Conservation (phyloP, 2,797 vertebrate species). For the Enteromius argenteus region DNA sequence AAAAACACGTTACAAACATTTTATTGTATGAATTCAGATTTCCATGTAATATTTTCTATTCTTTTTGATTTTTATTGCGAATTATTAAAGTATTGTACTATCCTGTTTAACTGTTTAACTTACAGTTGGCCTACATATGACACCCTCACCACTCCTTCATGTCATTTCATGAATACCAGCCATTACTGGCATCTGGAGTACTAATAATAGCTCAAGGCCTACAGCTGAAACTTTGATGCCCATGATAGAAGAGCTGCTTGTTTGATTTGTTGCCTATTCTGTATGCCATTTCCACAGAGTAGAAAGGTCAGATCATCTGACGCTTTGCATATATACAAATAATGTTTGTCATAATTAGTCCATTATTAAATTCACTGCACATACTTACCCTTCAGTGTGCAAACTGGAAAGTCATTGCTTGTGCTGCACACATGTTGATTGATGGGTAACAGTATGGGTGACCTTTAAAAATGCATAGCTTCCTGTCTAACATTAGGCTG, state of each 20-base stretch:
- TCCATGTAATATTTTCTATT: not conserved
- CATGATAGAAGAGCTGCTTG: slow-evolving; percentile 5
- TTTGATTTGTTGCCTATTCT: slow-evolving; percentile 7
- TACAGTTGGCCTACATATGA: not conserved
- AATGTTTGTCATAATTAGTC: slow-evolving; percentile 10
- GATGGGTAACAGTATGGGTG: slow-evolving; percentile 12
- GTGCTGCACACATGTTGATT: slow-evolving; percentile 13
- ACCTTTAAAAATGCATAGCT: slow-evolving; percentile 17
- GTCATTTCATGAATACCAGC: slow-evolving; percentile 42
- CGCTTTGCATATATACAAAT: slow-evolving; percentile 14
- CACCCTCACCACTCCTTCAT: slow-evolving; percentile 5
- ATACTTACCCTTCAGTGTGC: not conserved
- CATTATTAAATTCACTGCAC: not conserved
- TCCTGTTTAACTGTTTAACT: not conserved
- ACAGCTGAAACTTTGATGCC: slow-evolving; percentile 42
- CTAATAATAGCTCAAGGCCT: slow-evolving; percentile 49
- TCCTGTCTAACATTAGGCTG: not conserved
- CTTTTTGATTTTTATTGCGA: not conserved
- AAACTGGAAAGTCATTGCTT: not conserved
- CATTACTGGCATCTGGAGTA: slow-evolving; percentile 26
- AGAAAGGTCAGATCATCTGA: slow-evolving; percentile 18
- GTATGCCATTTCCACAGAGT: slow-evolving; percentile 19
- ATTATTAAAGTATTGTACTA: not conserved
- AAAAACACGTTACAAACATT: not conserved
- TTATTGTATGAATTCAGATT: not conserved